These are phyloP conservation scores for Semaprochilodus insignis DNA, from an alignment of 2,797 vertebrate species.

Conservation along the genomic window DNA sequence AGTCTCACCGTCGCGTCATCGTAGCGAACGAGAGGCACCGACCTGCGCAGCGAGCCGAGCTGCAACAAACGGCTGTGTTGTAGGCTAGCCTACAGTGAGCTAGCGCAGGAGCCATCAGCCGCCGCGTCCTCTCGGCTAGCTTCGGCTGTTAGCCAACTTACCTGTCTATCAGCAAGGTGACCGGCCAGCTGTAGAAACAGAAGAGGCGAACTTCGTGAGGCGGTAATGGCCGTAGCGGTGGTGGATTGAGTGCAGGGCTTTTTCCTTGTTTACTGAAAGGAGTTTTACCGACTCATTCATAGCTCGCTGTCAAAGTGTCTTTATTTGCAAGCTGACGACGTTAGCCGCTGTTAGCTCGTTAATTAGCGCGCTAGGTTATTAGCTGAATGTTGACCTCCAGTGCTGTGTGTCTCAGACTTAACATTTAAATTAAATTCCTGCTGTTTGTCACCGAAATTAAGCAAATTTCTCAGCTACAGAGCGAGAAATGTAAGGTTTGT, in stretches of 20 bases:
- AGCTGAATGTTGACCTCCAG: not conserved
- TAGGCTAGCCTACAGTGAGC: slow-evolving; percentile 17
- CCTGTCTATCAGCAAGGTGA: slow-evolving; percentile 28
- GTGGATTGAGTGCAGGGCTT: not conserved
- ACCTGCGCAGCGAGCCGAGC: slow-evolving; percentile 31
- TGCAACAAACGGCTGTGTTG: not conserved
- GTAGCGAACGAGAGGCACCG: slow-evolving; percentile 8
- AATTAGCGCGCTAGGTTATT: slow-evolving; percentile 13
- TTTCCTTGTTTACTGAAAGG: not conserved
- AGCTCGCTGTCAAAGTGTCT: slow-evolving; percentile 9
- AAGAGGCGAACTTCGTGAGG: not conserved
- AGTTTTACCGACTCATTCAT: slow-evolving; percentile 6
- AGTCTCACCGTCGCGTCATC: not conserved
- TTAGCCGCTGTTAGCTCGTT: slow-evolving; percentile 41
- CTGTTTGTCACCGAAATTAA: not conserved
- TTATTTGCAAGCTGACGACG: slow-evolving; percentile 21
- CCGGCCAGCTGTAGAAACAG: not conserved
- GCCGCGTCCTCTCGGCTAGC: slow-evolving; percentile 3
- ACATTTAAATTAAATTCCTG: not conserved
- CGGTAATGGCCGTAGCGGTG: not conserved
- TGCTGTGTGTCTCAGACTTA: too few relatives aligned
- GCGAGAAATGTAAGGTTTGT: not conserved
- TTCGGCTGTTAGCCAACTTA: slow-evolving; percentile 19
- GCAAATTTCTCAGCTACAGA: not conserved
- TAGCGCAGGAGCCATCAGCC: slow-evolving; percentile 23